These are phyloP conservation scores for Astyanax mexicanus DNA, from an alignment of 2,797 vertebrate genomes.

Conservation along the genomic window DNA sequence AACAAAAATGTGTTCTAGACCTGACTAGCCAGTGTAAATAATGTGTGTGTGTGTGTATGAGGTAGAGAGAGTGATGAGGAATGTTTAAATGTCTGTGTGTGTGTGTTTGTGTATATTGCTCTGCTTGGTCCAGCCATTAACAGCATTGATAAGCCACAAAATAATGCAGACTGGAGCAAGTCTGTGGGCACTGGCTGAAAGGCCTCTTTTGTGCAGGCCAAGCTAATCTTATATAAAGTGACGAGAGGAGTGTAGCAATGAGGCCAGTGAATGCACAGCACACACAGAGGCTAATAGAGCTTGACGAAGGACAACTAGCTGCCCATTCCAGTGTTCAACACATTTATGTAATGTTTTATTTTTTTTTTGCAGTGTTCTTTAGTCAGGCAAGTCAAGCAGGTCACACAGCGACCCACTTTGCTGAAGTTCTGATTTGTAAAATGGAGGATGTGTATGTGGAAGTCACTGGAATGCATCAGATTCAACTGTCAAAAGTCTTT, in stretches of 20 bases:
- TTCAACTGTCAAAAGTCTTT: background rate
- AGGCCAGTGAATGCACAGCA: slow-evolving; percentile 23
- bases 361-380: background rate
- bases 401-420: slow-evolving; percentile 28
- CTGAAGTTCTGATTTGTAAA: slow-evolving; percentile 10
- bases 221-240: slow-evolving; percentile 46
- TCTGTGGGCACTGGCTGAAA: slow-evolving; percentile 22
- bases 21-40: slow-evolving; percentile 19
- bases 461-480: background rate
- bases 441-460: background rate
- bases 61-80: too few relatives aligned
- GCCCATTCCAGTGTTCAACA: slow-evolving; percentile 3
- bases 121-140: slow-evolving; percentile 61
- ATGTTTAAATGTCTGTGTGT: slow-evolving; percentile 59
- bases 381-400: slow-evolving; percentile 30
- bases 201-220: slow-evolving; percentile 30
- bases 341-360: slow-evolving; percentile 7
- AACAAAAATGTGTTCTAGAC: slow-evolving; percentile 5
- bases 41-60: slow-evolving; percentile 27
- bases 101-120: slow-evolving; percentile 60
- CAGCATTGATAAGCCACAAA: slow-evolving; percentile 44
- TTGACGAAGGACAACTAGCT: slow-evolving; percentile 20
- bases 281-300: slow-evolving; percentile 1
- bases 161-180: slow-evolving; percentile 33
- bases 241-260: slow-evolving; percentile 33